Evolutionary conservation across 2,888 invertebrate genomes (phyloP).

Genomic region (Apocheima hispidaria): DNA sequence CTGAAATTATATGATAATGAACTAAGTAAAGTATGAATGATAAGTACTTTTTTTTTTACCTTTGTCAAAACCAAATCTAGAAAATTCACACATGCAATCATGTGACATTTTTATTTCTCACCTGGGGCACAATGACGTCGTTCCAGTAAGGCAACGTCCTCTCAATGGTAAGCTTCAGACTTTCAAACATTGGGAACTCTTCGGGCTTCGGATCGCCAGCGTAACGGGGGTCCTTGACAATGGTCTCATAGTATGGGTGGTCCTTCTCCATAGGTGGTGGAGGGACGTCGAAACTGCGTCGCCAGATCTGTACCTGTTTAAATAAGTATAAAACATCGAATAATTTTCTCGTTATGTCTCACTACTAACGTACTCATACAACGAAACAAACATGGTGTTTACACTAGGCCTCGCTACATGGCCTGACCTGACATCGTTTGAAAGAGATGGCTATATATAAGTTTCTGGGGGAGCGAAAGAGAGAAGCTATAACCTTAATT

Average conservation of each 20-base stretch:
- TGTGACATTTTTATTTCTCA: constrained; percentile 41
- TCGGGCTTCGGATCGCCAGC: constrained; percentile 89
- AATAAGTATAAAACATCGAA: neutral
- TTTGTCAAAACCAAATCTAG: neutral
- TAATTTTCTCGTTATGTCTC: neutral
- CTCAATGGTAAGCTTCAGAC: constrained; percentile 92
- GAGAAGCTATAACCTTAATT: too few species aligned
- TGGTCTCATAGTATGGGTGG: constrained; percentile 91
- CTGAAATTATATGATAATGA: constrained; percentile 75
- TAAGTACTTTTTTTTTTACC: neutral
- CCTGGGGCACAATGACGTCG: constrained; percentile 91
- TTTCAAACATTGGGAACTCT: constrained; percentile 93
- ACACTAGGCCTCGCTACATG: too few species aligned
- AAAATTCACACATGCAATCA: neutral
- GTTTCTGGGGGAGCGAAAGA: too few species aligned
- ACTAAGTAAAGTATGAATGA: constrained; percentile 24
- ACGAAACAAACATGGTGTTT: too few species aligned
- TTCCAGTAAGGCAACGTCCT: constrained; percentile 96
- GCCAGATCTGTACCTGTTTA: constrained; percentile 92
- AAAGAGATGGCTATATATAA: too few species aligned
- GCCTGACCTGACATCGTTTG: too few species aligned
- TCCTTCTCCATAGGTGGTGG: constrained; percentile 93
- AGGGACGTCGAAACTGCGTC: constrained; percentile 92
- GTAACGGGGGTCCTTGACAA: constrained; percentile 92
- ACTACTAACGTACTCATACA: neutral